Evolutionary conservation across 2,113 vertebrate species (phyloP), one percentile per base, ranked within the genome.

Genomic region (Varanus komodoensis): DNA sequence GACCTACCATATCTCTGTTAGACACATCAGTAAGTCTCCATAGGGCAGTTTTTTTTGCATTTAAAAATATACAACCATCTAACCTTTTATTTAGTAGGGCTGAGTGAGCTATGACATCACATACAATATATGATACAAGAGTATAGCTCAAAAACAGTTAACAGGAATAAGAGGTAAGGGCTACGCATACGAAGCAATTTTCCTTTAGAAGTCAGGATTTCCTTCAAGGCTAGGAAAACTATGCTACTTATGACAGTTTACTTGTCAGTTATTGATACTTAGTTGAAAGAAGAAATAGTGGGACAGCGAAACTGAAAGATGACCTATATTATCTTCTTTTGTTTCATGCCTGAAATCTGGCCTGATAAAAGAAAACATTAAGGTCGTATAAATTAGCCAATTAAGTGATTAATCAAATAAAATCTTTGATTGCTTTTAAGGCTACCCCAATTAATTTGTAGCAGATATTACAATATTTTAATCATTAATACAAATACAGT

Each of bases 91-190:
- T 87, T 34, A 82, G 48, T 34, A 87, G 23, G 21, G 5, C 14
- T 77, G 57, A 61, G 14, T 68, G 25, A 90, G 27, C 50, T 38
- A 86, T 77, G 91, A 89, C 79, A 64, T 89, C 88, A 75, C 6
- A 23, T 38, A 64, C 44, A 77, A 34, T 48, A 48, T 75, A 67
- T 84, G 71, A 89, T 64, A 64, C 32, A 1, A 34, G 34, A 84
- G n/a, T 34, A 79, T 7, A 77, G 64, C 73, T 84, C 64, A 75
- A 38, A 54, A 81, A 73, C 52, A 61, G 27, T 27, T 32, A 83
- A 75, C 15, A 44, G 27, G 27, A 75, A 57, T n/a, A 57, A 21
- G 1, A 5, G 19, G 21, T 29, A 67, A 80, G 27, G 21, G 57
- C 32, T 34, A 21, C 38, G 44, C 15, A 50, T 27, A 67, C 44